A percentile compares a stretch with the other conserved stretches of the same genome.
phyloP scores from a whole-genome alignment of 2,113 vertebrate species.

The Campylomormyrus tamandua region DNA sequence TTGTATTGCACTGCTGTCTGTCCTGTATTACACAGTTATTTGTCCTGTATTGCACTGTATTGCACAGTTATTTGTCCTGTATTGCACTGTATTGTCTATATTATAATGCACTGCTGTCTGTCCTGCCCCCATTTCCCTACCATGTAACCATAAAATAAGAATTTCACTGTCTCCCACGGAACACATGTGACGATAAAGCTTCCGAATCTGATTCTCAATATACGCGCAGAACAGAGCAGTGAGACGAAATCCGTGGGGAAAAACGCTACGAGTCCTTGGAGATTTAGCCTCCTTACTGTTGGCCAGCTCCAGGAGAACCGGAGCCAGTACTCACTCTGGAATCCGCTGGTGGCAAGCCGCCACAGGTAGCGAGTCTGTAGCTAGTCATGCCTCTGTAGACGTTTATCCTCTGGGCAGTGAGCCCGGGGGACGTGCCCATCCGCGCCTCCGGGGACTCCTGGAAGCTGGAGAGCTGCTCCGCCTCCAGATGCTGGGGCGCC shows the following conservation, averaged over 20 bases:
- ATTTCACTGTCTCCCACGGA: background rate
- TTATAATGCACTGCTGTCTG: background rate
- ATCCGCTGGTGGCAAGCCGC: slow-evolving; percentile 40
- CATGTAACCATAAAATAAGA: background rate
- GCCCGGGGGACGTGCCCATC: slow-evolving; percentile 57
- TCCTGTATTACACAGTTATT: background rate
- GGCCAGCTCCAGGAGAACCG: background rate
- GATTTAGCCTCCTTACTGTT: background rate
- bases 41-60: background rate
- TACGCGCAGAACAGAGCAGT: background rate
- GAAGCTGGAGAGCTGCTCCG: slow-evolving; percentile 58
- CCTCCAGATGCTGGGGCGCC: slow-evolving; percentile 65
- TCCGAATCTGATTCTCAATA: background rate
- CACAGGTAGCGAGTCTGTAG: slow-evolving; percentile 53
- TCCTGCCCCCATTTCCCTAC: background rate
- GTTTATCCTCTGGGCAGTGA: slow-evolving; percentile 83
- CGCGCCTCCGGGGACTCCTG: slow-evolving; percentile 44
- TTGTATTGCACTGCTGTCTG: background rate
- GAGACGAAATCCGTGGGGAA: background rate
- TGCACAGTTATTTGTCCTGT: background rate
- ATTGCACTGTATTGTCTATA: background rate
- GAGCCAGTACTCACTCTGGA: slow-evolving; percentile 61
- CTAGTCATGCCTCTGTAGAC: slow-evolving; percentile 67
- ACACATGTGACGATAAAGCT: background rate
- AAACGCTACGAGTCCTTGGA: background rate